Percentiles rank a stretch among this genome's conserved stretches.
Conservation (phyloP, 2,113 vertebrate genomes). For the Recurvirostra avosetta region DNA sequence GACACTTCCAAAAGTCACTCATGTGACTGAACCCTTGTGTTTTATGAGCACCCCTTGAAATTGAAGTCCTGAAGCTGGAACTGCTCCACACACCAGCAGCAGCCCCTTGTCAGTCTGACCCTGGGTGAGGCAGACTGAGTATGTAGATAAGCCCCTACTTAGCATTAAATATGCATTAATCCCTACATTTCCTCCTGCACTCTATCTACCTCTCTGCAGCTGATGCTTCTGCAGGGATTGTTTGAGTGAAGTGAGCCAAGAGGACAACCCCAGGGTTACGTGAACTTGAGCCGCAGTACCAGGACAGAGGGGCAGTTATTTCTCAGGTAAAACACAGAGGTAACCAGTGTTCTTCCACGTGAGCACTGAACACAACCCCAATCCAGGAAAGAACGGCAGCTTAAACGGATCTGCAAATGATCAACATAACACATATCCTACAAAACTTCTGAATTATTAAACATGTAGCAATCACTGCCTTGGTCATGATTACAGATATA, state of each 20-base stretch:
- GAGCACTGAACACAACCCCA: neutral
- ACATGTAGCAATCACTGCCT: constrained; percentile 50
- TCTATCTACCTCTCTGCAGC: neutral
- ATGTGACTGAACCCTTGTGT: neutral
- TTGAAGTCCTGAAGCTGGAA: neutral
- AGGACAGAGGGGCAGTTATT: neutral
- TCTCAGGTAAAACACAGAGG: constrained; percentile 4
- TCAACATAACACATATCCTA: neutral
- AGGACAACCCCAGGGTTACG: neutral
- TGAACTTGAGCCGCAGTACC: neutral
- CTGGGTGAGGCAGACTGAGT: neutral
- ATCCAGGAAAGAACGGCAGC: constrained; percentile 54
- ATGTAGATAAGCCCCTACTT: neutral
- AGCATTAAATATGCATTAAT: neutral
- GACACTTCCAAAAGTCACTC: neutral
- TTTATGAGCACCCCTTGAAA: neutral
- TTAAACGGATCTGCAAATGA: neutral
- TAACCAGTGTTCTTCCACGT: neutral
- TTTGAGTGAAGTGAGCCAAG: neutral
- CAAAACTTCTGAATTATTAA: neutral
- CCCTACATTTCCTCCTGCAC: neutral
- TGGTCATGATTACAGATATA: neutral
- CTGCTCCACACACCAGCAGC: neutral
- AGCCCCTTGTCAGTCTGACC: neutral
- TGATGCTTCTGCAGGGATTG: neutral